Conservation (phyloP, 2,113 vertebrate species). For the Ctenomys sociabilis region DNA sequence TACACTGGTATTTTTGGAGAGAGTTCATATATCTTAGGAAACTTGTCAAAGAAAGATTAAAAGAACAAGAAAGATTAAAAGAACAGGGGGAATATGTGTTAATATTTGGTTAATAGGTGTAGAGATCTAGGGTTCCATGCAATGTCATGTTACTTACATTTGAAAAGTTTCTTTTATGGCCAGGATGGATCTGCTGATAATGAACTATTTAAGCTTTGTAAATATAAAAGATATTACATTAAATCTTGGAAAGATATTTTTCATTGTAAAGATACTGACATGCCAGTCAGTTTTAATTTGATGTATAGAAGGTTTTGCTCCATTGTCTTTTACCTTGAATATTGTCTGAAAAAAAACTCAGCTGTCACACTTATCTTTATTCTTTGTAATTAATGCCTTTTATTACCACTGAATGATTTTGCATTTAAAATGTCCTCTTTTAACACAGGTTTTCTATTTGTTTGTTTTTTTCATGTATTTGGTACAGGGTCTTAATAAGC, state of each 20-base stretch:
- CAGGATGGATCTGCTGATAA: not conserved
- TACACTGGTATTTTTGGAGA: not conserved
- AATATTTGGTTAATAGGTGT: not conserved
- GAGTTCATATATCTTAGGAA: not conserved
- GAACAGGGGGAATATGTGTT: rapidly evolving
- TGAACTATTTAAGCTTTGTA: not conserved
- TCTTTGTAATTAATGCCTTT: not conserved
- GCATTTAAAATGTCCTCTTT: not conserved
- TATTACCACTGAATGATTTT: not conserved
- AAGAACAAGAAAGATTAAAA: not conserved
- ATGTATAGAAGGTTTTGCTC: not conserved
- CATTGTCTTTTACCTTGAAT: not conserved
- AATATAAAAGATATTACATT: not conserved
- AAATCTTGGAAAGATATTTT: not conserved
- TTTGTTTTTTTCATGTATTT: too few relatives aligned
- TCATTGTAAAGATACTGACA: not conserved
- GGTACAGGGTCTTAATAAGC: too few relatives aligned
- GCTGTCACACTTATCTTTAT: not conserved
- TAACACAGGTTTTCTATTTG: not conserved
- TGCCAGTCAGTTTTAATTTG: not conserved
- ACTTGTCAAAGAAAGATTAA: not conserved
- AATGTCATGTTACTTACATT: not conserved
- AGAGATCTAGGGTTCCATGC: not conserved
- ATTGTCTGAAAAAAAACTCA: not conserved
- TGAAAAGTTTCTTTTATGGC: not conserved